A percentile compares a stretch with the other conserved stretches of the same genome.
These are phyloP conservation scores for Cephalopterus ornatus DNA, from an alignment of 2,113 vertebrate genomes.

Conservation along the genomic window DNA sequence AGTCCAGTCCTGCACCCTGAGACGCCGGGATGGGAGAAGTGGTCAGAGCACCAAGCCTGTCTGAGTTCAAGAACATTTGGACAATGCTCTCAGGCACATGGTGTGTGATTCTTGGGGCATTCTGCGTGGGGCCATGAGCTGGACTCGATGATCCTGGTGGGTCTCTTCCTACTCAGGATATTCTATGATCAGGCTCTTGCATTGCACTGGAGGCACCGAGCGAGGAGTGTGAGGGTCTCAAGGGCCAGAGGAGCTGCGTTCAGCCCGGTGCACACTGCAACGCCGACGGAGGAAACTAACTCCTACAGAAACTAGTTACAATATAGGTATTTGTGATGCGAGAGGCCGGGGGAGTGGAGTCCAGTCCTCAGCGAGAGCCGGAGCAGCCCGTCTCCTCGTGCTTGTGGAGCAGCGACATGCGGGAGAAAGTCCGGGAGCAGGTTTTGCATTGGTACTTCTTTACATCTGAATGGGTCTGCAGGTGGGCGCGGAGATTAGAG, in stretches of 20 bases:
- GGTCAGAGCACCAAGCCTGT: background rate
- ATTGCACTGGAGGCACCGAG: background rate
- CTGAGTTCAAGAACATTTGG: background rate
- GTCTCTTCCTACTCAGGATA: background rate
- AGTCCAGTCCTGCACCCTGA: background rate
- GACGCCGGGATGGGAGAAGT: background rate
- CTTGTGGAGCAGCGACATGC: conserved; percentile 97
- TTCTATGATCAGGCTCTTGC: background rate
- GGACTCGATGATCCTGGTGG: background rate
- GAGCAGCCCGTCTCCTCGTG: conserved; percentile 88
- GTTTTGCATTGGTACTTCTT: conserved; percentile 95
- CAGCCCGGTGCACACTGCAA: background rate
- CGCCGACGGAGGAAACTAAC: conserved; percentile 16
- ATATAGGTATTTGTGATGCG: background rate
- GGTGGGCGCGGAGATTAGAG: conserved; percentile 95
- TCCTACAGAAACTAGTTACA: conserved; percentile 53
- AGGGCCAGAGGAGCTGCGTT: background rate
- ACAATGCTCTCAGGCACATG: background rate
- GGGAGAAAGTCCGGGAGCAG: conserved; percentile 95
- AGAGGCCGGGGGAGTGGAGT: background rate
- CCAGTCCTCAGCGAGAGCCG: conserved; percentile 73
- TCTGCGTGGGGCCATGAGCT: background rate
- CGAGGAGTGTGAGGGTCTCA: background rate
- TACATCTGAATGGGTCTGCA: conserved; percentile 97
- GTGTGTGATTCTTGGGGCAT: background rate